Evolutionary conservation across 2,888 invertebrate species (phyloP).

Genomic region (Drosophila paracracens): DNA sequence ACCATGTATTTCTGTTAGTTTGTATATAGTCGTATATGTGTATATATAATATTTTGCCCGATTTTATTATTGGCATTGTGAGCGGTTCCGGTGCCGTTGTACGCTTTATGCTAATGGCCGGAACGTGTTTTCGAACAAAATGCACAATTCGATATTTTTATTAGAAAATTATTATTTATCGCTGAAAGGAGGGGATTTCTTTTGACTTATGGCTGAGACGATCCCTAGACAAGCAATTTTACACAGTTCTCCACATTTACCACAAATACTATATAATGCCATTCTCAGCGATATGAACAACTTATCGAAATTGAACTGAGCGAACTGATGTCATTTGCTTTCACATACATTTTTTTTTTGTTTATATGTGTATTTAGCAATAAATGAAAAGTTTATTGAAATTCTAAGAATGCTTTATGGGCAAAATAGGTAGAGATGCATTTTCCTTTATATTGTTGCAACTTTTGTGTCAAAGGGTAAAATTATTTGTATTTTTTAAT

Average conservation of each 20-base stretch:
- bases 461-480: not conserved
- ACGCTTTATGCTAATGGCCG: constrained; percentile 41
- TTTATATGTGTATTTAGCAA: not conserved
- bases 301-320: constrained; percentile 7
- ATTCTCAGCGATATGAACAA: constrained; percentile 5
- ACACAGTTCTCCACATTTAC: constrained; percentile 21
- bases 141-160: constrained; percentile 6
- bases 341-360: not conserved
- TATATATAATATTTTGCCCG: constrained; percentile 7
- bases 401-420: not conserved
- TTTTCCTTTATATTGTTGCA: not conserved
- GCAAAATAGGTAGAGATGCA: not conserved
- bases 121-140: constrained; percentile 42
- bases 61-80: constrained; percentile 18
- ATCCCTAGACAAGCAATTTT: constrained; percentile 8
- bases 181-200: not conserved
- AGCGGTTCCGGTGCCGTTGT: constrained; percentile 55
- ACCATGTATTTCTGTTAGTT: not conserved
- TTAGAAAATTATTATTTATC: constrained; percentile 5
- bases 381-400: constrained; percentile 2
- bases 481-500: not conserved
- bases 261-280: not conserved
- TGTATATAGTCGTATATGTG: not conserved
- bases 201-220: constrained; percentile 21
- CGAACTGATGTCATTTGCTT: constrained; percentile 18